Conservation (phyloP, 2,797 vertebrate species). For the Ceyx erithaca region DNA sequence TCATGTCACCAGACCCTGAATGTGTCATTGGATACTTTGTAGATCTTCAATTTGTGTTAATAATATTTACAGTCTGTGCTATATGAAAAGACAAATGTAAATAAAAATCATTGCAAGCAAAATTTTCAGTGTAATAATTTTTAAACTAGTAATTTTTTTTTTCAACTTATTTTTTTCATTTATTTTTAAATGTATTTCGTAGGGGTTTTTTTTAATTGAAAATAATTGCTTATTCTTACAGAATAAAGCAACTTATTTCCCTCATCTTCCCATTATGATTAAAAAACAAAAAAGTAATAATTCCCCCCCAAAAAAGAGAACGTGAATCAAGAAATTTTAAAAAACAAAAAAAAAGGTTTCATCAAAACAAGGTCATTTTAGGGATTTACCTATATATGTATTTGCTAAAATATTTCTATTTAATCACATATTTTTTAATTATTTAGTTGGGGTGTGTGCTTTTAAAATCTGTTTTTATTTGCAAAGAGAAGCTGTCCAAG, state of each 20-base stretch:
- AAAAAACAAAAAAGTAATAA: not conserved
- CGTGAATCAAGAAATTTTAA: not conserved
- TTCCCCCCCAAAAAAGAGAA: not conserved
- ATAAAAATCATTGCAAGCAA: not conserved
- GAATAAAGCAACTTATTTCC: not conserved
- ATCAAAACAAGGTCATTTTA: not conserved
- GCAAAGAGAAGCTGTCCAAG: not conserved
- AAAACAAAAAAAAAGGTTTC: not conserved
- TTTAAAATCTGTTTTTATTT: not conserved
- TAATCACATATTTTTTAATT: not conserved
- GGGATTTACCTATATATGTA: not conserved
- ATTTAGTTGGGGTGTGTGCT: not conserved
- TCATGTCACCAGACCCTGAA: not conserved
- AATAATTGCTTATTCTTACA: not conserved
- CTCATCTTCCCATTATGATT: not conserved
- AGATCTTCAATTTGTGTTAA: not conserved
- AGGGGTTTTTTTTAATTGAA: rapidly evolving
- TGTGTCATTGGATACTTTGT: not conserved
- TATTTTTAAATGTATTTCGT: not conserved
- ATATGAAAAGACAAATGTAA: not conserved
- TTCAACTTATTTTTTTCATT: not conserved
- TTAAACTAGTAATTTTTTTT: not conserved
- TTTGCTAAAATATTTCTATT: not conserved
- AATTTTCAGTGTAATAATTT: not conserved
- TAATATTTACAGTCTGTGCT: not conserved